Conservation (phyloP, 2,888 invertebrate species). For the Dicyrtoma fusca region DNA sequence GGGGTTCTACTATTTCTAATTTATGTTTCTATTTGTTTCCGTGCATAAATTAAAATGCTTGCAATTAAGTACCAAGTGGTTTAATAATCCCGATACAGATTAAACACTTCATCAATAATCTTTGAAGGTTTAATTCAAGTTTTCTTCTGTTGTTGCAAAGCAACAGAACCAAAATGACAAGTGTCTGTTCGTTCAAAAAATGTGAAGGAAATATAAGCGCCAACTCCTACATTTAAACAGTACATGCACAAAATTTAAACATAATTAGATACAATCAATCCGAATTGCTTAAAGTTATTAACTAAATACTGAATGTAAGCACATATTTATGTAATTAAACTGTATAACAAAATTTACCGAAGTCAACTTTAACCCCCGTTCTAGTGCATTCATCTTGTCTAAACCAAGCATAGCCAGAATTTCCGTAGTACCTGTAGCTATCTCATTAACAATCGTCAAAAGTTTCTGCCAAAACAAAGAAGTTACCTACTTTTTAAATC, state of each 20-base stretch:
- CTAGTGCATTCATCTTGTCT: constrained; percentile 78
- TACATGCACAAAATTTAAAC: background rate
- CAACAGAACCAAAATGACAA: constrained; percentile 75
- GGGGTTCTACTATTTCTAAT: no score
- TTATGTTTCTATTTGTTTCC: no score
- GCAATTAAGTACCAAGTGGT: constrained; percentile 69
- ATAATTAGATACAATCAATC: no score
- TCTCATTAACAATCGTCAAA: constrained; percentile 70
- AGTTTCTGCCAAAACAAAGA: constrained; percentile 60
- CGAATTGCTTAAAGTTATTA: no score
- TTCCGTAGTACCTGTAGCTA: constrained; percentile 69
- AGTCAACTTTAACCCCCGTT: constrained; percentile 84
- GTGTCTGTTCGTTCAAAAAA: constrained; percentile 82
- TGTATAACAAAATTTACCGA: constrained; percentile 68
- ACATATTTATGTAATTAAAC: no score
- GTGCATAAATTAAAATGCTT: background rate
- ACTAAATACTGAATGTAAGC: no score
- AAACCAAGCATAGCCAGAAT: constrained; percentile 77
- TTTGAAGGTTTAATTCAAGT: no score
- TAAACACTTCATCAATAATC: constrained; percentile 78
- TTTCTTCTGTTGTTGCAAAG: constrained; percentile 79
- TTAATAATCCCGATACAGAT: constrained; percentile 86
- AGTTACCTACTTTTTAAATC: no score
- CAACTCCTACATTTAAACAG: constrained; percentile 68
- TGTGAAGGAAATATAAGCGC: constrained; percentile 92